phyloP scores from a whole-genome alignment of 2,797 vertebrate species.

The Columba guinea region DNA sequence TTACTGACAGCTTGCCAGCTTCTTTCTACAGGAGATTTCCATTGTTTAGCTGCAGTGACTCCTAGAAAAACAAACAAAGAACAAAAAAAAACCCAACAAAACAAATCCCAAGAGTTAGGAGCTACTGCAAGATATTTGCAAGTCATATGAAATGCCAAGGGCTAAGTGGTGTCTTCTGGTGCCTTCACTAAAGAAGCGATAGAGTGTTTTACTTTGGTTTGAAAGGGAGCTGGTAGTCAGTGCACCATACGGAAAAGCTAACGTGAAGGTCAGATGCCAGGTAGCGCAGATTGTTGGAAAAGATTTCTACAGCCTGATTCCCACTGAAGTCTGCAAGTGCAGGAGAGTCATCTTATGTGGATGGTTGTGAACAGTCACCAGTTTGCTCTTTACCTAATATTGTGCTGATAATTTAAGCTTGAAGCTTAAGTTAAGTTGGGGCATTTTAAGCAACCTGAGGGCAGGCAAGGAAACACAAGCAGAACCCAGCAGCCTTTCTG shows the following conservation, averaged over 20 bases:
- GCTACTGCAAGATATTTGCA: not conserved
- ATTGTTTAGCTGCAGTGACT: not conserved
- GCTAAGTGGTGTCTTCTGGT: not conserved
- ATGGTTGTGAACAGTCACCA: not conserved
- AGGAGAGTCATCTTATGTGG: not conserved
- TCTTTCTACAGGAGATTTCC: not conserved
- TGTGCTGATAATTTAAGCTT: not conserved
- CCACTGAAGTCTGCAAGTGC: not conserved
- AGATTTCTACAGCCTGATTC: not conserved
- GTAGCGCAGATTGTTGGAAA: not conserved
- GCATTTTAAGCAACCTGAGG: not conserved
- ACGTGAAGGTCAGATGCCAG: not conserved
- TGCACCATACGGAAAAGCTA: fast-evolving
- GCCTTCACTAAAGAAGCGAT: not conserved
- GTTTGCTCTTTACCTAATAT: not conserved
- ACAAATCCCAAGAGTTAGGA: not conserved
- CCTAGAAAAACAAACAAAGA: not conserved
- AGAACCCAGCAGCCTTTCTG: not conserved
- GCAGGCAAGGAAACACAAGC: not conserved
- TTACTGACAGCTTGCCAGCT: not conserved
- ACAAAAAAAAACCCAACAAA: too few relatives aligned
- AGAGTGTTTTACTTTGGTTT: not conserved
- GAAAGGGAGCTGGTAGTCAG: not conserved
- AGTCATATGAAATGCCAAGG: not conserved
- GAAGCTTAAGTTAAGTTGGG: not conserved